Evolutionary conservation across 53 echinoderm and acorn worm species (phyloP), one percentile per base, ranked within the genome.

Genomic region (Crossaster papposus): DNA sequence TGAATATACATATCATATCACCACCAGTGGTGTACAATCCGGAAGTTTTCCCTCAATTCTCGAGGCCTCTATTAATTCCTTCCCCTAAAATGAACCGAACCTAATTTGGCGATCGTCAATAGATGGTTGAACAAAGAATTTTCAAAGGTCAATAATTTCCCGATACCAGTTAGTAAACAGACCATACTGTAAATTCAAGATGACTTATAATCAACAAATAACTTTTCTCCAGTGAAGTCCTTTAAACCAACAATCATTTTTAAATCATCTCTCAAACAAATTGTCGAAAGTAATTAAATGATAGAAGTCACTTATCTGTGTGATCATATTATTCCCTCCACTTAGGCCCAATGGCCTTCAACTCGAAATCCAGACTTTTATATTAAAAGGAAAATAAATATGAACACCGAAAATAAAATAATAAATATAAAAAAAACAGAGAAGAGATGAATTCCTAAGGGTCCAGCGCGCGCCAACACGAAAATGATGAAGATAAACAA

Each of bases 301-400:
- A 74, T 74, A 74, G 31, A 35, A 36, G 36, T 74, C 75, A 74
- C 0, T 20, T 18, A 13, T 35, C 75, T 28, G 30, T 36, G 36
- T 13, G 13, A 33, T 64, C 65, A 22, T 33, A 58, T 82, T 12
- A 36, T 37, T 2, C 3, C 3, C 23, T 22, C 35, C 36, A 12
- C 4, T 28, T 32, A n/a, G 26, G 1, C 18, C 30, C 37, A 83
- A 10, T 64, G 65, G 38, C 37, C 38, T 65, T 36, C 83, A 83
- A 70, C 53, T 83, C 22, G 14, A 58, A 52, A 20, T 20, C 7
- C 15, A 58, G 12, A 58, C 15, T 58, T 13, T 58, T 18, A 58
- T 18, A 58, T 44, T 44, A 44, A 44, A 36, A 81, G n/a, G n/a
- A 81, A 81, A 81, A 64, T 35, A 81, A 23, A 63, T 20, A 28